Conservation (phyloP, 2,888 invertebrate genomes). For the Bombyx huttoni region DNA sequence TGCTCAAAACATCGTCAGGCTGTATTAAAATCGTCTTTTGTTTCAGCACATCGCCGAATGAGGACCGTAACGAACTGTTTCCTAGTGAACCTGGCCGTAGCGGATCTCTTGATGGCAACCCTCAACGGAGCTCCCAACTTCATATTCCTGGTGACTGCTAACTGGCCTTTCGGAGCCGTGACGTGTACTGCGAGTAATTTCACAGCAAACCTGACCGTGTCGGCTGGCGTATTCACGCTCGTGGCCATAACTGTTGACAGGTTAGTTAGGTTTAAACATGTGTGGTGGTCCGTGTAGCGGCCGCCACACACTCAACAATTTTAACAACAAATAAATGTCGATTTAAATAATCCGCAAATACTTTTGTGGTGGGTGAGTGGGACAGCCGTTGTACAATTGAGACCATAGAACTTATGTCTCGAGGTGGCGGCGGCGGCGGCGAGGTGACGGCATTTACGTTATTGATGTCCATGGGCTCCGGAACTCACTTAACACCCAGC, state of each 20-base stretch:
- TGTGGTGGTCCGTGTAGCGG: too few relatives aligned
- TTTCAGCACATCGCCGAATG: conserved; percentile 84
- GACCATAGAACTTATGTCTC: too few relatives aligned
- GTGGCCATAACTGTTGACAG: conserved; percentile 94
- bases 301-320: too few relatives aligned
- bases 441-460: too few relatives aligned
- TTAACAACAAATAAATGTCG: too few relatives aligned
- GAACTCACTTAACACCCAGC: too few relatives aligned
- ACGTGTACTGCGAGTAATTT: conserved; percentile 92
- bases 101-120: conserved; percentile 88
- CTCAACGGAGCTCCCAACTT: conserved; percentile 92
- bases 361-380: too few relatives aligned
- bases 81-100: conserved; percentile 88
- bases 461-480: too few relatives aligned
- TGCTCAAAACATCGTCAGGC: too few relatives aligned
- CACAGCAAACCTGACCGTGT: conserved; percentile 90
- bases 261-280: conserved; percentile 56
- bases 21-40: background rate
- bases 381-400: too few relatives aligned
- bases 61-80: conserved; percentile 93
- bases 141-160: conserved; percentile 85
- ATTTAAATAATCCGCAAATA: too few relatives aligned
- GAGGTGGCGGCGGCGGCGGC: too few relatives aligned
- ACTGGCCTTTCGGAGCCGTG: conserved; percentile 89
- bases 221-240: conserved; percentile 91